These are phyloP conservation scores for Limnephilus rhombicus DNA, from an alignment of 2,888 invertebrate genomes.

Conservation along the genomic window DNA sequence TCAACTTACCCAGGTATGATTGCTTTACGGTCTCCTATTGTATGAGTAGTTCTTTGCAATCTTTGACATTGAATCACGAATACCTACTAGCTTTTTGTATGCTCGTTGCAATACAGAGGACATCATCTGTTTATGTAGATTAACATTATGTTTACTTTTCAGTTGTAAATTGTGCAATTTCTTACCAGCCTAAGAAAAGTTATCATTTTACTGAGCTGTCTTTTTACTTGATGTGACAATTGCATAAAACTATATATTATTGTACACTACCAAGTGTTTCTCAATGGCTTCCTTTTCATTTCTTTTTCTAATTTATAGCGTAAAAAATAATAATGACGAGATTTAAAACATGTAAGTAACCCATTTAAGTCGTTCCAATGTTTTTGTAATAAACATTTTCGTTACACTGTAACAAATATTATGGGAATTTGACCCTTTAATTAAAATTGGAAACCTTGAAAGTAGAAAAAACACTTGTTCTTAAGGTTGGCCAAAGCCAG, in stretches of 20 bases:
- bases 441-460: neutral
- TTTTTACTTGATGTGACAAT: neutral
- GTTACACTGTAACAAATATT: neutral
- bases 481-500: neutral
- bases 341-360: neutral
- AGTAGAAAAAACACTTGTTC: neutral
- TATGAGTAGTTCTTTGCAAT: neutral
- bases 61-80: neutral
- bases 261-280: no score
- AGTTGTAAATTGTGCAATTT: neutral
- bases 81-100: neutral
- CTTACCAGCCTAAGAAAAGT: neutral
- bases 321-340: neutral
- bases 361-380: neutral
- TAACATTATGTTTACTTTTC: neutral
- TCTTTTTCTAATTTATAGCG: no score
- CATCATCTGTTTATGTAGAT: neutral
- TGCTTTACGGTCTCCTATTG: neutral
- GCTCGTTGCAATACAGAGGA: neutral
- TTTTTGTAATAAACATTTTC: neutral
- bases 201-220: neutral
- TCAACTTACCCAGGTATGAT: slow-evolving; percentile 21
- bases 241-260: neutral
- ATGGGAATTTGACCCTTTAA: neutral
- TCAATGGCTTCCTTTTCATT: no score